phyloP scores from a whole-genome alignment of 2,888 invertebrate species.

The Epirrita christyi region DNA sequence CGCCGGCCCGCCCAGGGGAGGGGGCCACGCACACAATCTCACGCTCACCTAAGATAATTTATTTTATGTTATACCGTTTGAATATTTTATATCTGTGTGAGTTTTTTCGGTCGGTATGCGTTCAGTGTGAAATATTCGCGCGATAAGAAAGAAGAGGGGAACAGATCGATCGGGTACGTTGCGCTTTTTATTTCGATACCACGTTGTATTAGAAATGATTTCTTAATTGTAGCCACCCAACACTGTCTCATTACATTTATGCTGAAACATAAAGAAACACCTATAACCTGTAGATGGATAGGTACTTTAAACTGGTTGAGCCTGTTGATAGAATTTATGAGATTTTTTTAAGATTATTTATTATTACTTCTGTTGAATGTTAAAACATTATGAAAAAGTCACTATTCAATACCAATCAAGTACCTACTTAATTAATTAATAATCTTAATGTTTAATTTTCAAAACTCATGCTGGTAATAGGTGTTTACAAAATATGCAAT shows the following conservation, averaged over 20 bases:
- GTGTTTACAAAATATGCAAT: no score
- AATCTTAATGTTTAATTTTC: no score
- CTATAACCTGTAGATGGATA: no score
- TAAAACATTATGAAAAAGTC: no score
- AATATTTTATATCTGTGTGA: constrained; percentile 85
- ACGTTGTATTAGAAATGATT: constrained; percentile 62
- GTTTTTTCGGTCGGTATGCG: constrained; percentile 83
- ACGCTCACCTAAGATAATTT: constrained; percentile 83
- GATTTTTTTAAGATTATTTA: no score
- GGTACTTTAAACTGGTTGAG: no score
- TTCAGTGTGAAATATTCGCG: constrained; percentile 85
- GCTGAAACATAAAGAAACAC: no score
- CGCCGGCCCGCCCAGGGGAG: constrained; percentile 78
- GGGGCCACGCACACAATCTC: constrained; percentile 78
- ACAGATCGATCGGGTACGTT: constrained; percentile 82
- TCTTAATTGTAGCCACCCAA: constrained; percentile 18
- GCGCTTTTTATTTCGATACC: constrained; percentile 79
- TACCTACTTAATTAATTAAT: no score
- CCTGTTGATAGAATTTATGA: no score
- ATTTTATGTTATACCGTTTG: constrained; percentile 85
- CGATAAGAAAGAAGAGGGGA: constrained; percentile 84
- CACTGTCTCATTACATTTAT: no score
- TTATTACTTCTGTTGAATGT: no score
- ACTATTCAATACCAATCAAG: no score
- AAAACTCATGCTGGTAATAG: background rate